Percentiles rank a stretch among this genome's conserved stretches.
Evolutionary conservation across 2,113 vertebrate species (phyloP).

Genomic region (Lonchura striata): DNA sequence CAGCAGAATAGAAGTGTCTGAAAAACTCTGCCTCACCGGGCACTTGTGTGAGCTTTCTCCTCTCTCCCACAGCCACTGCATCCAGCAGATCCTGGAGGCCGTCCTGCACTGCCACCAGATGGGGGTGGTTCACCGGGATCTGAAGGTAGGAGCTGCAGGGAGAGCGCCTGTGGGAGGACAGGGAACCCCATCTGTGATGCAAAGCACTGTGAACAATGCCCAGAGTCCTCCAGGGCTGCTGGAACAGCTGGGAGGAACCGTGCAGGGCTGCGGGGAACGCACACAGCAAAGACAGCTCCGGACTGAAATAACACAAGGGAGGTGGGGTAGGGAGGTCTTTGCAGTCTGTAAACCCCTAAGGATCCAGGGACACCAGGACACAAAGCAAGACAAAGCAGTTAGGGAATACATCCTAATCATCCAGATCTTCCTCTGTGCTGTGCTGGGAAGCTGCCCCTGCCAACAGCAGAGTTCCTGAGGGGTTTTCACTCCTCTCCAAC

Average conservation of each 20-base stretch:
- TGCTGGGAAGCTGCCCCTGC: neutral
- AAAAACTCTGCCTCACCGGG: neutral
- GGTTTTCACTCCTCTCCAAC: neutral
- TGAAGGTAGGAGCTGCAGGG: constrained; percentile 76
- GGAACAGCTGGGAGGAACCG: neutral
- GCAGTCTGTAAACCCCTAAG: neutral
- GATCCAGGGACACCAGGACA: neutral
- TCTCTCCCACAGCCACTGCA: constrained; percentile 47
- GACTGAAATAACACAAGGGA: neutral
- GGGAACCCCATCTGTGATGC: neutral
- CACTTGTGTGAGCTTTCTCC: neutral
- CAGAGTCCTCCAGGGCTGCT: neutral
- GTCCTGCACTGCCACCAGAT: constrained; percentile 88
- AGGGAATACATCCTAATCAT: neutral
- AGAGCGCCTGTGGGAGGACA: neutral
- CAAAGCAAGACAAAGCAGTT: neutral
- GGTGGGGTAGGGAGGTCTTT: neutral
- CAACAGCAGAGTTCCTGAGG: accelerated
- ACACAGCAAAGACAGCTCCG: neutral
- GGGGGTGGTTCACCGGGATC: constrained; percentile 86
- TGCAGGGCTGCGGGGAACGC: neutral
- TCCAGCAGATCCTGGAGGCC: constrained; percentile 80
- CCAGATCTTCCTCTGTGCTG: neutral
- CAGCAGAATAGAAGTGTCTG: neutral
- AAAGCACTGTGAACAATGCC: neutral